A percentile compares a stretch with the other conserved stretches of the same genome.
These are phyloP conservation scores for Dinocampus coccinellae DNA, from an alignment of 2,888 invertebrate species.

Conservation along the genomic window DNA sequence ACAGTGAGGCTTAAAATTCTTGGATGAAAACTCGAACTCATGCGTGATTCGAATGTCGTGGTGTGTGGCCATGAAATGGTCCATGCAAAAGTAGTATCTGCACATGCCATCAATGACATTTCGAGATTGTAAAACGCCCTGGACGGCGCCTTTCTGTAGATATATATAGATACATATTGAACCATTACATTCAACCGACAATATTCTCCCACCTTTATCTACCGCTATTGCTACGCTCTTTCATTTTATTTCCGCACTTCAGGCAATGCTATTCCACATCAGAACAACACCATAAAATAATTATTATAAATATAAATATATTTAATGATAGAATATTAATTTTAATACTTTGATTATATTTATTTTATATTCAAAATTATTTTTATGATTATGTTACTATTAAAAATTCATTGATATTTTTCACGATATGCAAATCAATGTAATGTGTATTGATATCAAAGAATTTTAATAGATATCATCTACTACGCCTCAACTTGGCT, in stretches of 20 bases:
- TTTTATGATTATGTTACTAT: not conserved
- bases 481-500: conserved; percentile 67
- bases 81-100: conserved; percentile 39
- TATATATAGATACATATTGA: conserved; percentile 12
- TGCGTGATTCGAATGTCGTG: conserved; percentile 14
- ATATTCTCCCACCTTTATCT: conserved; percentile 1
- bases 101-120: conserved; percentile 50
- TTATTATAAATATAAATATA: not conserved
- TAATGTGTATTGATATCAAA: conserved; percentile 65
- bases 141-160: conserved; percentile 10
- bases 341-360: not conserved
- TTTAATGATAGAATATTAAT: not conserved
- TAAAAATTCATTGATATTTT: conserved; percentile 57
- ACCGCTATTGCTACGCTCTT: not conserved
- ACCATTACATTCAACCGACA: conserved; percentile 3
- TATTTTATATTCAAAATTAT: not conserved
- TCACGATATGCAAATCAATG: conserved; percentile 67
- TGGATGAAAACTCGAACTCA: conserved; percentile 20
- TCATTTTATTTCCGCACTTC: conserved; percentile 23
- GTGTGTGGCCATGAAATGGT: conserved; percentile 51
- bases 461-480: conserved; percentile 65
- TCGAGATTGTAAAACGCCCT: conserved; percentile 49
- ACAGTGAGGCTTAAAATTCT: conserved; percentile 19
- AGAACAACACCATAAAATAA: not conserved
- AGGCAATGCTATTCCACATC: not conserved